These are phyloP conservation scores for Brachionus rotundiformis DNA, from an alignment of 1,140 invertebrate genomes.

Conservation along the genomic window DNA sequence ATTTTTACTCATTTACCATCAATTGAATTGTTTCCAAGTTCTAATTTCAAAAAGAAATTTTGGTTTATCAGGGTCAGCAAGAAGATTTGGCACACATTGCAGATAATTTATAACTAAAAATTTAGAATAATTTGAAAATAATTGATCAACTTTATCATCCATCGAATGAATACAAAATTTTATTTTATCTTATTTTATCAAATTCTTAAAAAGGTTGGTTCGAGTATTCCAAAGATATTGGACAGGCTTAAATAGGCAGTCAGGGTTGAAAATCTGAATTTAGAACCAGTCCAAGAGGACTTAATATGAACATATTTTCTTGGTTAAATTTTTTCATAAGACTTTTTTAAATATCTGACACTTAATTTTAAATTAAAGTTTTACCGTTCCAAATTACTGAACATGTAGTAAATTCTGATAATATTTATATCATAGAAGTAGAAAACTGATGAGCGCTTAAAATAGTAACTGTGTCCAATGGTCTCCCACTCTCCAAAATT, in stretches of 20 bases:
- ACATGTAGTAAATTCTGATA: neutral
- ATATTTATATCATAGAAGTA: neutral
- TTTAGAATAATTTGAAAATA: neutral
- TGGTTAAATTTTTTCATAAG: neutral
- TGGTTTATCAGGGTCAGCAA: neutral
- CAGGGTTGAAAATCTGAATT: neutral
- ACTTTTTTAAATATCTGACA: neutral
- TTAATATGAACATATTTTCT: neutral
- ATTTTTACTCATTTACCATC: neutral
- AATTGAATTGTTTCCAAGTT: neutral
- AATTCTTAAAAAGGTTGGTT: neutral
- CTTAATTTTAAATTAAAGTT: neutral
- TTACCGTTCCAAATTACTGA: neutral
- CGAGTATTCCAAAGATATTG: neutral
- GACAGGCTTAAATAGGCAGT: neutral
- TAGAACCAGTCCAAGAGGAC: neutral
- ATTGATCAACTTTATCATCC: neutral
- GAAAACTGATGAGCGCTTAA: conserved; percentile 1
- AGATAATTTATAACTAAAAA: neutral
- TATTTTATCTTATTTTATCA: neutral
- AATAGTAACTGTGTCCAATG: neutral
- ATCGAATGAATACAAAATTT: neutral
- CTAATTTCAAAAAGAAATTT: neutral
- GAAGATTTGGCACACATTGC: neutral
- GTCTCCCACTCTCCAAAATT: neutral